These are phyloP conservation scores for Hedya salicella DNA, from an alignment of 2,888 invertebrate genomes.

Conservation along the genomic window DNA sequence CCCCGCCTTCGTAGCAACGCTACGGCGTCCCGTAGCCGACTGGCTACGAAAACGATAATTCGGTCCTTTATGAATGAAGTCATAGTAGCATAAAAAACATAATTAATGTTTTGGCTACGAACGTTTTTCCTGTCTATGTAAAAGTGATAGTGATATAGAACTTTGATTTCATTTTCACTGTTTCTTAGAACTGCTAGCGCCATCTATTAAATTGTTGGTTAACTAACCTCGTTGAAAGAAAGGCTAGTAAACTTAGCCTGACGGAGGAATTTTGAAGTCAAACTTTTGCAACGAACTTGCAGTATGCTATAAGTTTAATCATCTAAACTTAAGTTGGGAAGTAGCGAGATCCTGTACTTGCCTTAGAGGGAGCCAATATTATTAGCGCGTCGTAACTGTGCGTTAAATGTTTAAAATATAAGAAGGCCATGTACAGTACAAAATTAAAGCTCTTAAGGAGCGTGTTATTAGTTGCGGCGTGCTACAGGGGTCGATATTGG, in stretches of 20 bases:
- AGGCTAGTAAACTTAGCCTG: slow-evolving; percentile 4
- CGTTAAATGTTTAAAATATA: background rate
- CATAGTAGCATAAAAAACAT: background rate
- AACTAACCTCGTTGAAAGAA: background rate
- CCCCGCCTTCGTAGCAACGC: slow-evolving; percentile 30
- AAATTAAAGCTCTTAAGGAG: no score
- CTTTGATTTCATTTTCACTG: slow-evolving; percentile 2
- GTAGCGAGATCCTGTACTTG: slow-evolving; percentile 4
- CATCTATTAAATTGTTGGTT: slow-evolving; percentile 15
- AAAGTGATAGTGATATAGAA: background rate
- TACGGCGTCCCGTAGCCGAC: slow-evolving; percentile 34
- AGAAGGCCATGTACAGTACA: background rate
- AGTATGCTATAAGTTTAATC: slow-evolving; percentile 17
- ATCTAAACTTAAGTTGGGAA: slow-evolving; percentile 13
- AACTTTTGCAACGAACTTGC: slow-evolving; percentile 9
- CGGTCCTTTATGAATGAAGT: background rate
- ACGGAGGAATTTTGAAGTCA: slow-evolving; percentile 1
- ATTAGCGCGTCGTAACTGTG: background rate
- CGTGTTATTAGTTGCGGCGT: no score
- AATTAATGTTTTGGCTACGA: background rate
- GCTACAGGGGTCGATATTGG: no score
- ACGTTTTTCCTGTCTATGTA: background rate
- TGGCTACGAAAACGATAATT: slow-evolving; percentile 7
- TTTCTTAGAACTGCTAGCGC: slow-evolving; percentile 26
- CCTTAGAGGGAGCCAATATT: background rate